These are phyloP conservation scores for Manis javanica DNA, from an alignment of 2,797 vertebrate species.

Conservation along the genomic window DNA sequence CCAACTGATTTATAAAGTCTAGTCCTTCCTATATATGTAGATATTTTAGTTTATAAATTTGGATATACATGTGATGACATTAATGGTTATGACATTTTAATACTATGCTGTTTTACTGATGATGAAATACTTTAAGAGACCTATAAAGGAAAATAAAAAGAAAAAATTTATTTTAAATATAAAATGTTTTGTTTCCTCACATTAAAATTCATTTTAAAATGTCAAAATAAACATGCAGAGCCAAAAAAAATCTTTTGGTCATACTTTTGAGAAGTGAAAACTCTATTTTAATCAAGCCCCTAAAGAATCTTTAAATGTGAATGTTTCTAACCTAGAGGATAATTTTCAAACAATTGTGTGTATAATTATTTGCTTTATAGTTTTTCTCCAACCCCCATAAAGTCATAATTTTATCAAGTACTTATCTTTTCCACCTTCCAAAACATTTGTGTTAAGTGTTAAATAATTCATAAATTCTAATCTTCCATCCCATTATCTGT, in stretches of 20 bases:
- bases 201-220: slow-evolving; percentile 63
- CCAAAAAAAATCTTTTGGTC: slow-evolving; percentile 48
- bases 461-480: background rate
- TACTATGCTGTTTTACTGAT: background rate
- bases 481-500: background rate
- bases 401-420: slow-evolving; percentile 40
- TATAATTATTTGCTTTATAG: slow-evolving; percentile 56
- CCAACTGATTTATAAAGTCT: background rate
- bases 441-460: slow-evolving; percentile 22
- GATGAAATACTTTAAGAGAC: background rate
- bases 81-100: slow-evolving; percentile 46
- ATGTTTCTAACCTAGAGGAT: slow-evolving; percentile 20
- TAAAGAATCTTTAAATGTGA: slow-evolving; percentile 68
- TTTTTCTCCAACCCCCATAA: slow-evolving; percentile 8
- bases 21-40: background rate
- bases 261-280: slow-evolving; percentile 42
- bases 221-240: slow-evolving; percentile 66
- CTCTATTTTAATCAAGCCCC: slow-evolving; percentile 81
- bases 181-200: slow-evolving; percentile 52
- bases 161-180: slow-evolving; percentile 45
- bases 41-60: slow-evolving; percentile 44
- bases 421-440: background rate
- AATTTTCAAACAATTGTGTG: slow-evolving; percentile 53
- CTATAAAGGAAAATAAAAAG: background rate
- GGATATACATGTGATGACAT: background rate